phyloP scores from a whole-genome alignment of 2,113 vertebrate genomes.

The Hypanus sabinus region DNA sequence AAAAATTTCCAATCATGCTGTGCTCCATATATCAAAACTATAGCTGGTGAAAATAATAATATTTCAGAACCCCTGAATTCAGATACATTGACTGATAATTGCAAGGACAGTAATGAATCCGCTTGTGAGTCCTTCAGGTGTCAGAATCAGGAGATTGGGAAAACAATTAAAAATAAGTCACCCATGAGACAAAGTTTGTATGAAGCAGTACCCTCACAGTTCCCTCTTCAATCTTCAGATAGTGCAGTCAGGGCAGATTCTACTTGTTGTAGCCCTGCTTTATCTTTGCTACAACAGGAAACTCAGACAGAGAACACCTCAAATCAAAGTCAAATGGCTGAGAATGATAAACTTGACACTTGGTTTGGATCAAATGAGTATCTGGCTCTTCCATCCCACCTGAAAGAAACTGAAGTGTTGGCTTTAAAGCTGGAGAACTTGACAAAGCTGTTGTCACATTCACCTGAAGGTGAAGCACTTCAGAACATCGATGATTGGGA shows the following conservation, averaged over 20 bases:
- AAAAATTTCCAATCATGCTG: neutral
- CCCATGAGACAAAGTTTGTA: neutral
- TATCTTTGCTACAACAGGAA: neutral
- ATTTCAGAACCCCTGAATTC: neutral
- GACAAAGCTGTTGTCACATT: conserved; percentile 74
- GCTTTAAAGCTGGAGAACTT: conserved; percentile 82
- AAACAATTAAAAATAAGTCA: neutral
- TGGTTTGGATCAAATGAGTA: conserved; percentile 97
- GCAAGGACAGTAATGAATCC: neutral
- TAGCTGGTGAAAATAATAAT: conserved; percentile 4
- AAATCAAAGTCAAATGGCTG: conserved; percentile 20
- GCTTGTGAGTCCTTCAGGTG: neutral
- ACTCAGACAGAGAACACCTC: conserved; percentile 17
- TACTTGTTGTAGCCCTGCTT: conserved; percentile 15
- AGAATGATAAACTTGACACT: conserved; percentile 48
- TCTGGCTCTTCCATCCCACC: conserved; percentile 84
- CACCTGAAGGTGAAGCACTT: conserved; percentile 61
- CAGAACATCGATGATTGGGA: conserved; percentile 96
- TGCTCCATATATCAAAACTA: neutral
- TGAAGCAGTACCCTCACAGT: neutral
- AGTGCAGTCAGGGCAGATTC: neutral
- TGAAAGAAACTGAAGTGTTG: conserved; percentile 83
- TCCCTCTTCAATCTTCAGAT: neutral
- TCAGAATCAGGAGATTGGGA: neutral
- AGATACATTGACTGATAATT: neutral